Percentiles rank a stretch among this genome's conserved stretches.
phyloP scores from a whole-genome alignment of 2,888 invertebrate genomes.

The Blastobasis adustella region DNA sequence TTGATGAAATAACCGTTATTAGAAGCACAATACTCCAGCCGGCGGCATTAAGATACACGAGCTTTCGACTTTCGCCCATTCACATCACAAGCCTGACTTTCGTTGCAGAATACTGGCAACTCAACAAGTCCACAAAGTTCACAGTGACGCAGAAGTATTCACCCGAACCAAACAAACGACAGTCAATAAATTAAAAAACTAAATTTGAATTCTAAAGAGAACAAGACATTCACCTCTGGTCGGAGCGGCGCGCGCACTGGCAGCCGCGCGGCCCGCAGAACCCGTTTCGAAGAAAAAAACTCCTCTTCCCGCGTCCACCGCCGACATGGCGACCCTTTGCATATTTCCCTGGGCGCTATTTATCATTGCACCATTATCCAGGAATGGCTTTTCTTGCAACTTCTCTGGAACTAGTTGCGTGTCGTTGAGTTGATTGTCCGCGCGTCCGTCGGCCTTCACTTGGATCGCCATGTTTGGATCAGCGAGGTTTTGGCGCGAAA shows the following conservation, averaged over 20 bases:
- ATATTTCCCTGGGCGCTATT: slow-evolving; percentile 56
- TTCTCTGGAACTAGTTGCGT: slow-evolving; percentile 66
- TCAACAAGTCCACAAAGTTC: slow-evolving; percentile 18
- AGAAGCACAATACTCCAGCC: slow-evolving; percentile 40
- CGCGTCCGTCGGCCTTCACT: slow-evolving; percentile 25
- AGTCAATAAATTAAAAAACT: slow-evolving; percentile 26
- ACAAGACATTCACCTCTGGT: slow-evolving; percentile 69
- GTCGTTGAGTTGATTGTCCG: slow-evolving; percentile 44
- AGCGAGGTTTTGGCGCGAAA: slow-evolving; percentile 29
- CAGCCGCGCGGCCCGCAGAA: slow-evolving; percentile 72
- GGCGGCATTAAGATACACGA: slow-evolving; percentile 35
- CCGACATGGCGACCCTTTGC: slow-evolving; percentile 59
- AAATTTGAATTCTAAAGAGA: slow-evolving; percentile 33
- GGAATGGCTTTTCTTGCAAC: slow-evolving; percentile 47
- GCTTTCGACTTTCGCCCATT: slow-evolving; percentile 48
- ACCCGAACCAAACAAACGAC: slow-evolving; percentile 15
- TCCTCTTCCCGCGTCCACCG: slow-evolving; percentile 60
- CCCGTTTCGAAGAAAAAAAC: slow-evolving; percentile 77
- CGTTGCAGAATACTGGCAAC: slow-evolving; percentile 10
- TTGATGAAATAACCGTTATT: slow-evolving; percentile 51
- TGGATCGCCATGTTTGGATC: slow-evolving; percentile 21
- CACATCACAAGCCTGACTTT: slow-evolving; percentile 30
- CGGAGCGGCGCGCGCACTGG: slow-evolving; percentile 72
- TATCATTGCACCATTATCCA: slow-evolving; percentile 50
- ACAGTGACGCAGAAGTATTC: slow-evolving; percentile 21